Base-by-base conservation (phyloP, 2,113 vertebrate genomes). In the Paedocypris sp. region DNA sequence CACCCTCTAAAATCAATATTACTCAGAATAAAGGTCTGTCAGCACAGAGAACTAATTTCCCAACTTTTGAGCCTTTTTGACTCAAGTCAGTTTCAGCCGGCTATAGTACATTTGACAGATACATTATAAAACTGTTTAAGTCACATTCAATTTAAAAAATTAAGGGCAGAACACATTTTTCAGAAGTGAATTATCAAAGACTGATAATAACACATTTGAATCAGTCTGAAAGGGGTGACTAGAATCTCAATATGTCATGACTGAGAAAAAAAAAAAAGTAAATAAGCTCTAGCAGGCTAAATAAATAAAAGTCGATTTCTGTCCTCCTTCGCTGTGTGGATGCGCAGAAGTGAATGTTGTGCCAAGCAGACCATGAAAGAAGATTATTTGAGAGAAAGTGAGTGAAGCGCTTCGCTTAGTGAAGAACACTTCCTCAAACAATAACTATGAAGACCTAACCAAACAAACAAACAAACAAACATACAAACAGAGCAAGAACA, bases 281-380 rank as follows among this genome's bases (percentile, higher is more conserved):
- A 53, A 46, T 43, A 62, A 54, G 57, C 39, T 46, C 38, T 38
- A 47, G 41, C 51, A 15, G 36, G 50, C 62, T 47, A 25, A 51
- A 64, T 52, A 64, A 65, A 50, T 31, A 65, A 67, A 49, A 53
- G 59, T 60, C 41, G 32, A 47, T 59, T 53, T 59, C 38, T 20
- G 47, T 49, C 25, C 42, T 46, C 31, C 62, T 64, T 13, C 42
- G 33, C 38, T 43, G 35, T 18, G 23, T 20, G 33, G 45, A 69
- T 52, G 63, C 62, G 64, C 46, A 66, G 62, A 32, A 36, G 41
- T 48, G 63, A 56, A 61, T 41, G 53, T 36, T 43, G 36, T 53
- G 49, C 22, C 48, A 73, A 73, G 50, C 54, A 26, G 54, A 66
- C 46, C 64, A 70, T 67, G 64, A 73, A 73, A 67, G 63, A 36